Conservation (phyloP, 2,797 vertebrate species). For the Pseudomugil gertrudae region DNA sequence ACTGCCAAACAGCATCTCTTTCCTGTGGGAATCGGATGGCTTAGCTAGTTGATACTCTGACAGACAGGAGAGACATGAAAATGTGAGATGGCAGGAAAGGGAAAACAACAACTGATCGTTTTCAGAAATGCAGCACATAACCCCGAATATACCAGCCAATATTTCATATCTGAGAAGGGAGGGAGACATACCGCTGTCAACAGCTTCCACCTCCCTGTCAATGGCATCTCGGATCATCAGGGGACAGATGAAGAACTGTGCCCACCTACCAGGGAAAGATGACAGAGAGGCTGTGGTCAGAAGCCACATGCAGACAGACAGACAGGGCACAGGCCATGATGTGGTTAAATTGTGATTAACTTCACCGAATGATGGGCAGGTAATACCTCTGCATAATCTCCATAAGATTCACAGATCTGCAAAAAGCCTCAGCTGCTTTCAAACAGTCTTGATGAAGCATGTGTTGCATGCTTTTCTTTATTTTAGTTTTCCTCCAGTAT, state of each 20-base stretch:
- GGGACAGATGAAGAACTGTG: conserved; percentile 97
- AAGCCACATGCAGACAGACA: conserved; percentile 3
- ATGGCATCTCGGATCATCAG: conserved; percentile 96
- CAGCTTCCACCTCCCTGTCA: conserved; percentile 95
- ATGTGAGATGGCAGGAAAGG: conserved; percentile 11
- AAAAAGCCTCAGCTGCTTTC: conserved; percentile 1
- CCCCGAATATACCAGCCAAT: conserved; percentile 1
- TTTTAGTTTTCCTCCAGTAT: background rate
- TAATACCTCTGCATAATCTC: background rate
- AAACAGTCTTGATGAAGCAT: background rate
- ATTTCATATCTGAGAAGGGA: conserved; percentile 3
- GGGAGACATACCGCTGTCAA: conserved; percentile 90
- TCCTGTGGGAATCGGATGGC: conserved; percentile 95
- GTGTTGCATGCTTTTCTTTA: background rate
- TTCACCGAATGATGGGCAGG: background rate
- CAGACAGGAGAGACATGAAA: conserved; percentile 56
- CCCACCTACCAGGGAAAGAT: conserved; percentile 87
- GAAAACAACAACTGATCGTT: background rate
- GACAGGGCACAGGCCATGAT: background rate
- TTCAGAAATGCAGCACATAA: conserved; percentile 12
- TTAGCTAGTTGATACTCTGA: conserved; percentile 95
- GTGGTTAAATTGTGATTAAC: background rate
- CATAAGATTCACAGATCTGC: background rate
- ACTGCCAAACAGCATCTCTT: conserved; percentile 96
- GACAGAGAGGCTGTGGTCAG: conserved; percentile 35